Evolutionary conservation across 92 coral and sea anemone genomes (phyloP).

Genomic region (Metridium senile): DNA sequence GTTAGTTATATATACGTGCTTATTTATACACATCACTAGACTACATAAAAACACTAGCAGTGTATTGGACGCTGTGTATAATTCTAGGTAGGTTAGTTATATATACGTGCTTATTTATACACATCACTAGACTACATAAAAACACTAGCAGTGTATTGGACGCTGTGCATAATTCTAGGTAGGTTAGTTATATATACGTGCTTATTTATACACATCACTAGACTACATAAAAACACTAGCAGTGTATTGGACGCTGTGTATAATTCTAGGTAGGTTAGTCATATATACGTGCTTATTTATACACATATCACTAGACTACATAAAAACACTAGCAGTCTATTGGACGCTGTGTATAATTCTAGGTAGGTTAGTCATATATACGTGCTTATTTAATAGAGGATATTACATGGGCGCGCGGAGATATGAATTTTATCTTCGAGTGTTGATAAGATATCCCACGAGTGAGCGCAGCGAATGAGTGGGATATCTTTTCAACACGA

Average conservation of each 20-base stretch:
- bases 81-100: constrained; percentile 55
- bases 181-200: constrained; percentile 72
- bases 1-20: constrained; percentile 72
- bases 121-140: constrained; percentile 66
- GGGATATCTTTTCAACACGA: no score
- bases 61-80: constrained; percentile 54
- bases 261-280: constrained; percentile 62
- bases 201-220: constrained; percentile 79
- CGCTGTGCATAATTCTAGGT: constrained; percentile 61
- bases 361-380: constrained; percentile 67
- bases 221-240: constrained; percentile 54
- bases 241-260: constrained; percentile 56
- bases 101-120: constrained; percentile 78
- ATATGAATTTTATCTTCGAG: no score
- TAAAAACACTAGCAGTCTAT: constrained; percentile 49
- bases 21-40: constrained; percentile 74
- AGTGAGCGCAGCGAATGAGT: no score
- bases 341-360: constrained; percentile 57
- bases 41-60: constrained; percentile 55
- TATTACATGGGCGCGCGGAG: no score
- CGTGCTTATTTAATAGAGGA: no score
- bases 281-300: constrained; percentile 67
- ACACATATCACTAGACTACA: constrained; percentile 77
- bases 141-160: constrained; percentile 58
- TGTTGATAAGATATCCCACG: no score